Conservation (phyloP, 1,140 invertebrate genomes). For the Samia ricini region DNA sequence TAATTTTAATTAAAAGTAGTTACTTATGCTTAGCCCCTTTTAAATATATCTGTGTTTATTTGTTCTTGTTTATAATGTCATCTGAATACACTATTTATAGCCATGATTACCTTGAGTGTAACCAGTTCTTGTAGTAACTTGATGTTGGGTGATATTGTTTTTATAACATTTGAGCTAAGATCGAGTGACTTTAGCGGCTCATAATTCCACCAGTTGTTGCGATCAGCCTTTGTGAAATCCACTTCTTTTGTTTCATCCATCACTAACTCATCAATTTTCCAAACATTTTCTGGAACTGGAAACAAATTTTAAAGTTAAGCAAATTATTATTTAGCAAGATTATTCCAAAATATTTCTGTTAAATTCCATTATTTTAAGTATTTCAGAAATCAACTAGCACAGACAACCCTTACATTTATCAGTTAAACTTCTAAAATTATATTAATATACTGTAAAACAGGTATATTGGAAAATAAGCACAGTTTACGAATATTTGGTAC, state of each 20-base stretch:
- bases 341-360: too few species aligned
- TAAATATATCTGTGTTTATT: neutral
- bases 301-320: conserved; percentile 26
- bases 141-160: conserved; percentile 82
- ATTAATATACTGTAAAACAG: neutral
- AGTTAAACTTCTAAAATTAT: conserved; percentile 9
- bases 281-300: conserved; percentile 89
- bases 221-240: conserved; percentile 81
- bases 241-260: conserved; percentile 81
- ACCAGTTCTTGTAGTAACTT: conserved; percentile 83
- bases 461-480: neutral
- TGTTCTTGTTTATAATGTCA: neutral
- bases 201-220: conserved; percentile 91
- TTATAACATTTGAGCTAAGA: conserved; percentile 88
- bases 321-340: too few species aligned
- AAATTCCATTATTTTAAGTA: too few species aligned
- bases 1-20: too few species aligned
- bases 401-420: too few species aligned
- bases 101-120: conserved; percentile 66
- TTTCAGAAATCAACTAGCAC: too few species aligned
- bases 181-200: conserved; percentile 87
- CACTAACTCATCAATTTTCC: conserved; percentile 87
- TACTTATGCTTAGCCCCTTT: too few species aligned
- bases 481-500: neutral
- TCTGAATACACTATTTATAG: neutral